Evolutionary conservation across 2,888 invertebrate species (phyloP).

Genomic region (Drosophila testacea): DNA sequence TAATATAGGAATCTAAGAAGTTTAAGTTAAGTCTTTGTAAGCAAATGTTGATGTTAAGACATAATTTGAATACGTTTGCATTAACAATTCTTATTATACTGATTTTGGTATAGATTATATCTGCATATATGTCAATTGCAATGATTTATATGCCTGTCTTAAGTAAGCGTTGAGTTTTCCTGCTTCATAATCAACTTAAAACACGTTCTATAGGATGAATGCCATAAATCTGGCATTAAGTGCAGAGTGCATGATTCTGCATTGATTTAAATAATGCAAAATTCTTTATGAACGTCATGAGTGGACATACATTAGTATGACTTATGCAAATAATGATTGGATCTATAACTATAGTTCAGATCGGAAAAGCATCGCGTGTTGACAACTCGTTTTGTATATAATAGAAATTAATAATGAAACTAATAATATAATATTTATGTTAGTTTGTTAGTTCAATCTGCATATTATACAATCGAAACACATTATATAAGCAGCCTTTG

Average conservation of each 20-base stretch:
- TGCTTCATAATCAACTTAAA: slow-evolving; percentile 2
- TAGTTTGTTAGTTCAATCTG: slow-evolving; percentile 2
- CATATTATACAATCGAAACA: slow-evolving; percentile 1
- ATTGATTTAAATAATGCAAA: slow-evolving; percentile 24
- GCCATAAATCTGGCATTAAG: slow-evolving; percentile 8
- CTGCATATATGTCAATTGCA: not conserved
- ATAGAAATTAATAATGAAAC: not conserved
- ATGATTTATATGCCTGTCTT: slow-evolving; percentile 1
- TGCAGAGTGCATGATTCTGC: slow-evolving; percentile 14
- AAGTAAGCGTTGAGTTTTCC: slow-evolving; percentile 4
- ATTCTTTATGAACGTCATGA: slow-evolving; percentile 15
- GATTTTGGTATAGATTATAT: slow-evolving; percentile 2
- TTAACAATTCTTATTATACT: not conserved
- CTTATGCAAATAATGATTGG: slow-evolving; percentile 33
- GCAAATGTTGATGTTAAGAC: too few relatives aligned
- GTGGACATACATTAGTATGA: slow-evolving; percentile 20
- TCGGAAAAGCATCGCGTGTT: slow-evolving; percentile 9
- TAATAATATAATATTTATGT: slow-evolving; percentile 15
- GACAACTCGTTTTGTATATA: slow-evolving; percentile 20
- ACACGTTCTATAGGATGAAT: slow-evolving; percentile 13
- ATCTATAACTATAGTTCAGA: not conserved
- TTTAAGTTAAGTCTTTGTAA: not conserved
- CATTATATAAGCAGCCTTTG: not conserved
- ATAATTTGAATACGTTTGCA: not conserved
- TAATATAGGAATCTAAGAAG: too few relatives aligned